A percentile compares a stretch with the other conserved stretches of the same genome.
phyloP scores from a whole-genome alignment of 2,888 invertebrate genomes.

The Cantharis rustica region DNA sequence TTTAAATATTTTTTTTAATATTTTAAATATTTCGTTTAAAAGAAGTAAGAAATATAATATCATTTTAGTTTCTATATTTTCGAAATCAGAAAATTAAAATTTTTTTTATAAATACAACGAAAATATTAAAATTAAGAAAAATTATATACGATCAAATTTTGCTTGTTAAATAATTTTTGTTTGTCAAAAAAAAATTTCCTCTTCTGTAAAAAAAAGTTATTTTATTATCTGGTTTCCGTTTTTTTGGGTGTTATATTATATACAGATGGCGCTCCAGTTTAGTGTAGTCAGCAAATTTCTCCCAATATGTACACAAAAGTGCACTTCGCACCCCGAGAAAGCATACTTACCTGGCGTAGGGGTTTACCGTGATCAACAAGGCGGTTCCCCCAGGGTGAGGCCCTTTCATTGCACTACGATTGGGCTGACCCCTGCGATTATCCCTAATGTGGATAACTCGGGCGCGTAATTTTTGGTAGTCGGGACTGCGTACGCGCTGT shows the following conservation, averaged over 20 bases:
- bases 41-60: too few species aligned
- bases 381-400: slow-evolving; percentile 73
- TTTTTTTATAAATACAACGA: too few species aligned
- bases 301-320: neutral
- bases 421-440: slow-evolving; percentile 77
- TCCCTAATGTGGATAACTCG: slow-evolving; percentile 75
- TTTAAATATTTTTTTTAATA: too few species aligned
- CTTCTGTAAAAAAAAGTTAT: too few species aligned
- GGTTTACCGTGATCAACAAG: slow-evolving; percentile 71
- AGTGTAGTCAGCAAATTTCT: neutral
- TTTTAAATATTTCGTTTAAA: too few species aligned
- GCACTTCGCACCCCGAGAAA: slow-evolving; percentile 21
- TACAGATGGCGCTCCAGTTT: neutral
- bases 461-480: slow-evolving; percentile 71
- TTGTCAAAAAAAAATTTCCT: too few species aligned
- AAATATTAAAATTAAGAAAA: too few species aligned
- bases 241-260: neutral
- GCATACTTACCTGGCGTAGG: slow-evolving; percentile 61
- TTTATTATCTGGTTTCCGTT: too few species aligned
- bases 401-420: slow-evolving; percentile 74
- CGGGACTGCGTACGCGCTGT: slow-evolving; percentile 69
- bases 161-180: too few species aligned
- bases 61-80: too few species aligned
- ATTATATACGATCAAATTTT: too few species aligned
- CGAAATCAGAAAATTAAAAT: too few species aligned